These are phyloP conservation scores for Salarias fasciatus DNA, from an alignment of 2,797 vertebrate genomes.

Conservation along the genomic window DNA sequence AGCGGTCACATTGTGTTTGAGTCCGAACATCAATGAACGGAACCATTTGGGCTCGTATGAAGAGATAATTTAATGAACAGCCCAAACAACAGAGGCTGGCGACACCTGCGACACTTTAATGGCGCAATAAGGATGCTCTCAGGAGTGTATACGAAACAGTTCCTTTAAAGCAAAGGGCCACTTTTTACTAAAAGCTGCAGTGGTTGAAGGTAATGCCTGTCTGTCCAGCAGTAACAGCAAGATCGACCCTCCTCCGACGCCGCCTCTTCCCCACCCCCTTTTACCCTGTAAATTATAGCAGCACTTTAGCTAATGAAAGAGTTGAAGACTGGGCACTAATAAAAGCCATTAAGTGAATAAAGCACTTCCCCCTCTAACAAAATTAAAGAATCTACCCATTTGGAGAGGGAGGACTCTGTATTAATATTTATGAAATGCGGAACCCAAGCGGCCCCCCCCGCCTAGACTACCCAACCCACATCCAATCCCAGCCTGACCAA, in stretches of 20 bases:
- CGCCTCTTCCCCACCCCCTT: conserved; percentile 69
- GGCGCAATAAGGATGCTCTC: not conserved
- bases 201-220: conserved; percentile 52
- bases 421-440: conserved; percentile 93
- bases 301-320: conserved; percentile 93
- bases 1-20: conserved; percentile 2
- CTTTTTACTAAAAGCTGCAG: conserved; percentile 65
- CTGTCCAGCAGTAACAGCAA: conserved; percentile 70
- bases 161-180: conserved; percentile 15
- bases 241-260: conserved; percentile 74
- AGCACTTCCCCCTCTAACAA: conserved; percentile 90
- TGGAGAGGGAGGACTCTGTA: conserved; percentile 84
- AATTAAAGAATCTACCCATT: conserved; percentile 88
- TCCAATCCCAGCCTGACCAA: conserved; percentile 80
- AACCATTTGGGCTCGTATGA: conserved; percentile 10
- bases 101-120: not conserved
- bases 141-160: conserved; percentile 13
- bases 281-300: conserved; percentile 89
- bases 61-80: conserved; percentile 4
- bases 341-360: conserved; percentile 92
- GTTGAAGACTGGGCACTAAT: conserved; percentile 89
- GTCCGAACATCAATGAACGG: not conserved
- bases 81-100: conserved; percentile 2
- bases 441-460: conserved; percentile 68
- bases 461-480: conserved; percentile 68